These are phyloP conservation scores for Brachypalpus laphriformis DNA, from an alignment of 2,888 invertebrate genomes.

Conservation along the genomic window DNA sequence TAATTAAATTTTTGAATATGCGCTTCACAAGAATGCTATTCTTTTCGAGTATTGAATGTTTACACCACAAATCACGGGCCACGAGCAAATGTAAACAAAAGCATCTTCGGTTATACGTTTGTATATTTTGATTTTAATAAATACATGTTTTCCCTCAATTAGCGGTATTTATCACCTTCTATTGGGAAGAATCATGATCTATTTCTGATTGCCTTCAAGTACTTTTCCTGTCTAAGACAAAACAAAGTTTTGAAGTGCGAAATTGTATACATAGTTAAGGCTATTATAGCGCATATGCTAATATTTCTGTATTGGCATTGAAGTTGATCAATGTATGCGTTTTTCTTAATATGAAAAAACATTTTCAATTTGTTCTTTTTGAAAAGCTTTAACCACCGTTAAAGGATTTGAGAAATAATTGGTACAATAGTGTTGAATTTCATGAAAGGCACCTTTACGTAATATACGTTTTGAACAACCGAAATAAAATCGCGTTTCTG, in stretches of 20 bases:
- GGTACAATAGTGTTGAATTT: too few species aligned
- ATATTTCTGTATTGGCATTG: not conserved
- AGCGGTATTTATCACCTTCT: conserved; percentile 51
- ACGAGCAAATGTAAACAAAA: conserved; percentile 58
- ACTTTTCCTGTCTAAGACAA: conserved; percentile 15
- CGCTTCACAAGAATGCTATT: conserved; percentile 7
- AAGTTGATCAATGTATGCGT: not conserved
- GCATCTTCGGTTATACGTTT: conserved; percentile 18
- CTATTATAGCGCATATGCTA: conserved; percentile 39
- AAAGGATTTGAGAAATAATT: too few species aligned
- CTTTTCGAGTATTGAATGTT: conserved; percentile 38
- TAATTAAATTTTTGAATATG: not conserved
- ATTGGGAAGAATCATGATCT: conserved; percentile 50
- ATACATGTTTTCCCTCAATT: conserved; percentile 48
- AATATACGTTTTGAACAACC: too few species aligned
- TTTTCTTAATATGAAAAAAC: not conserved
- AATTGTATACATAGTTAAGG: conserved; percentile 3
- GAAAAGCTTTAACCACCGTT: too few species aligned
- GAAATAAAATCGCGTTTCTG: too few species aligned
- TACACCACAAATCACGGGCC: conserved; percentile 47
- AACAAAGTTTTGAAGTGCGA: conserved; percentile 23
- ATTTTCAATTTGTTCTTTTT: too few species aligned
- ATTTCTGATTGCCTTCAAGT: conserved; percentile 48
- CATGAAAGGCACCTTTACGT: too few species aligned
- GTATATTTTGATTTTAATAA: conserved; percentile 65